Percentiles rank a stretch among this genome's conserved stretches.
Evolutionary conservation across 2,113 vertebrate genomes (phyloP).

Genomic region (Acanthisitta chloris): DNA sequence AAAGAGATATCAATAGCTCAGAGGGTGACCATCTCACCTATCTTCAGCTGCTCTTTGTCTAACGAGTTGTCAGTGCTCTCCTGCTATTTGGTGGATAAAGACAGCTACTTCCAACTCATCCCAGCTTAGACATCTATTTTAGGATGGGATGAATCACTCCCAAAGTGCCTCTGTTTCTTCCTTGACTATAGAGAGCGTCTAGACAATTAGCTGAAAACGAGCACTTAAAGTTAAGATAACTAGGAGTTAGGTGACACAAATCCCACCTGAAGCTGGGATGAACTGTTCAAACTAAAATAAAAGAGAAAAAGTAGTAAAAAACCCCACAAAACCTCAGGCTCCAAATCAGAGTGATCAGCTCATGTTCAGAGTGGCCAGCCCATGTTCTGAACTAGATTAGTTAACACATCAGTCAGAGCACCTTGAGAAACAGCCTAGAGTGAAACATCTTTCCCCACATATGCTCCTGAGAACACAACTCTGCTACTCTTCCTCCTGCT

Average conservation of each 20-base stretch:
- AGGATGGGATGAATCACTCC: conserved; percentile 4
- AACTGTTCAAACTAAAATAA: not conserved
- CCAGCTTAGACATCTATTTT: not conserved
- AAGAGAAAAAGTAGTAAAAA: not conserved
- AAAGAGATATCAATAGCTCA: not conserved
- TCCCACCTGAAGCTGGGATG: not conserved
- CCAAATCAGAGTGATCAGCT: too few species aligned
- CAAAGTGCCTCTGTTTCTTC: not conserved
- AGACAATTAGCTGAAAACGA: conserved; percentile 27
- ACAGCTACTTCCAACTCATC: not conserved
- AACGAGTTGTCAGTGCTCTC: not conserved
- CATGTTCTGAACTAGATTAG: not conserved
- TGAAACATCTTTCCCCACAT: not conserved
- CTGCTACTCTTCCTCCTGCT: not conserved
- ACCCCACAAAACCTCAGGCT: not conserved
- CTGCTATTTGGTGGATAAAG: not conserved
- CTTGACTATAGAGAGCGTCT: not conserved
- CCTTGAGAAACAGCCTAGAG: not conserved
- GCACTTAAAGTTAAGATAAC: not conserved
- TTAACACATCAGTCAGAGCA: not conserved
- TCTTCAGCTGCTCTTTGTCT: not conserved
- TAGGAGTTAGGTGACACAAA: not conserved
- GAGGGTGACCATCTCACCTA: not conserved
- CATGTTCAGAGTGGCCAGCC: too few species aligned
- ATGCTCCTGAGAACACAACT: not conserved